phyloP scores from a whole-genome alignment of 2,888 invertebrate species.

The Platypus cylindrus region DNA sequence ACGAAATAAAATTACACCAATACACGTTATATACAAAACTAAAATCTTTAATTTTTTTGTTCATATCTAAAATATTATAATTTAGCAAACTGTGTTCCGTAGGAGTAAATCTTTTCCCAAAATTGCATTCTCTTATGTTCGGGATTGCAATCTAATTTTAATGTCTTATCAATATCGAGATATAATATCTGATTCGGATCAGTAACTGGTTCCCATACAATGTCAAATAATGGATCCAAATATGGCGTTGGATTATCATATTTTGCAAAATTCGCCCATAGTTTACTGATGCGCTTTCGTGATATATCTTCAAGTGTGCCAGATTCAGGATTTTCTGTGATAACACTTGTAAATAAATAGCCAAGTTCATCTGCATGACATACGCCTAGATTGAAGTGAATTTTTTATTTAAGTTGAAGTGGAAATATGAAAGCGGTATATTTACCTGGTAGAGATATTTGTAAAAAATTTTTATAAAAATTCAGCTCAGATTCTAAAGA shows the following conservation, averaged over 20 bases:
- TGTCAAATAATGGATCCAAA: conserved; percentile 18
- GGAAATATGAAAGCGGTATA: background rate
- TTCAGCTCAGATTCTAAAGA: conserved; percentile 18
- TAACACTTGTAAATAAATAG: conserved; percentile 24
- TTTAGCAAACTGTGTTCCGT: conserved; percentile 8
- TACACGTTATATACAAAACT: too few species aligned
- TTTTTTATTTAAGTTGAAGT: background rate
- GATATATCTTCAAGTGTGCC: conserved; percentile 23
- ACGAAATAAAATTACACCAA: background rate
- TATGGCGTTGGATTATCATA: conserved; percentile 25
- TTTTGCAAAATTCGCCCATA: conserved; percentile 30
- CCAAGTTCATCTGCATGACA: conserved; percentile 29
- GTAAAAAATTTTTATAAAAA: conserved; percentile 16
- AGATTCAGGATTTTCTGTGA: conserved; percentile 16
- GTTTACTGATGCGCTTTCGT: conserved; percentile 23
- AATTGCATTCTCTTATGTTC: conserved; percentile 25
- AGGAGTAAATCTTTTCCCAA: conserved; percentile 25
- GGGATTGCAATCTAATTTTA: conserved; percentile 21
- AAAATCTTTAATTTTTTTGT: too few species aligned
- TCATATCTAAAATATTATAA: conserved; percentile 4
- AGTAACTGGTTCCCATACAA: conserved; percentile 24
- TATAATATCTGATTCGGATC: conserved; percentile 19
- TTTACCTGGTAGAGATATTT: conserved; percentile 22
- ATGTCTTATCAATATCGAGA: conserved; percentile 24
- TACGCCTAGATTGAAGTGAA: conserved; percentile 18